phyloP scores from a whole-genome alignment of 2,888 invertebrate species.

The Ochlodes sylvanus region DNA sequence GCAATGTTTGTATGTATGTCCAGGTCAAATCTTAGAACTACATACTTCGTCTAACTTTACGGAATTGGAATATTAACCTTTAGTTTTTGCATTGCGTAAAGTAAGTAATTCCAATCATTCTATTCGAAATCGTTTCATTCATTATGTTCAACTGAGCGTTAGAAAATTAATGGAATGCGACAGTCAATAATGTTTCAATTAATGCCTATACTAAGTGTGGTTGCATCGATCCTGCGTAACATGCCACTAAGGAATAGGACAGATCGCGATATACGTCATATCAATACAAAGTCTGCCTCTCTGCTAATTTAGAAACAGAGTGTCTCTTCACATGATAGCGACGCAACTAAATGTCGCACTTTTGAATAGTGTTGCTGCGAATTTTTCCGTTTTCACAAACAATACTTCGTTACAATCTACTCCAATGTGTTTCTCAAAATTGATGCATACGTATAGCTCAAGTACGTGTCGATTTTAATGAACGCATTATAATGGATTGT shows the following conservation, averaged over 20 bases:
- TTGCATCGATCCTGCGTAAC: slow-evolving; percentile 5
- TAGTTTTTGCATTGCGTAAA: slow-evolving; percentile 10
- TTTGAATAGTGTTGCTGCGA: no score
- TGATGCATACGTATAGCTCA: no score
- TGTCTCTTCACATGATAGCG: no score
- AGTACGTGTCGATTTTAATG: no score
- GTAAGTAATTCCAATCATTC: slow-evolving; percentile 22
- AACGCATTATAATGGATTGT: no score
- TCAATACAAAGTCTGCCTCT: not conserved
- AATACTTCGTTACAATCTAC: no score
- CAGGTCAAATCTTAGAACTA: no score
- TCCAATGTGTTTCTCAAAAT: no score
- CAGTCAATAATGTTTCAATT: slow-evolving; percentile 27
- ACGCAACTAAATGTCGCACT: no score
- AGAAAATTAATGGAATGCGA: slow-evolving; percentile 30
- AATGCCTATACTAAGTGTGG: slow-evolving; percentile 4
- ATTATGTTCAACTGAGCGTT: slow-evolving; percentile 24
- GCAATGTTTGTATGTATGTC: no score
- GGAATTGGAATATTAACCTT: not conserved
- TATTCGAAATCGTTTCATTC: slow-evolving; percentile 18
- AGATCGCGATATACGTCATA: not conserved
- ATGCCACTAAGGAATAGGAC: slow-evolving; percentile 10
- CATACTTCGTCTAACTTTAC: no score
- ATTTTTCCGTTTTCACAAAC: no score
- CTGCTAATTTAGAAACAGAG: not conserved